Evolutionary conservation across 2,797 vertebrate species (phyloP).

Genomic region (Linurgus olivaceus): DNA sequence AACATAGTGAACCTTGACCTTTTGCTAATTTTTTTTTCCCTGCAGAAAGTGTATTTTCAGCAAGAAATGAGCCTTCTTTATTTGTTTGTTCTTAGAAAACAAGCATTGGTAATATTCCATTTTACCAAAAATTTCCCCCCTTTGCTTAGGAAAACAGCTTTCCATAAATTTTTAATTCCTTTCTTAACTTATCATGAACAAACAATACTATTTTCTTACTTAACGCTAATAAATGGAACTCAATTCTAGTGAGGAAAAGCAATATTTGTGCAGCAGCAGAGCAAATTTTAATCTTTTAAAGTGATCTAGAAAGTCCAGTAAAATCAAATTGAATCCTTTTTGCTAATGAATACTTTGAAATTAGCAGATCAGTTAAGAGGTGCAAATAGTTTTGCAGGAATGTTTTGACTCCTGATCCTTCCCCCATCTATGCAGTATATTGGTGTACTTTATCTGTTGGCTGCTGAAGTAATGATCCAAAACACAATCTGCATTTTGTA

Average conservation of each 20-base stretch:
- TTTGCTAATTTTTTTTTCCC: not conserved
- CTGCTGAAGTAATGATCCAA: not conserved
- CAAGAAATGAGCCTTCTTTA: not conserved
- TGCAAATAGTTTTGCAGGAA: not conserved
- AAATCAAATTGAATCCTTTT: not conserved
- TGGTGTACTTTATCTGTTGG: not conserved
- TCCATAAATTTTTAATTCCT: not conserved
- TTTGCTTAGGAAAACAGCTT: not conserved
- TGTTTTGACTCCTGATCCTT: not conserved
- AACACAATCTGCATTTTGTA: not conserved
- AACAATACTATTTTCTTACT: not conserved
- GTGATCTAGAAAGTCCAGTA: not conserved
- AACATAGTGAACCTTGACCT: not conserved
- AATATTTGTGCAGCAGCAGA: not conserved
- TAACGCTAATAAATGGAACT: not conserved
- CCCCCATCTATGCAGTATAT: not conserved
- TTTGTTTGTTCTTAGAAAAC: not conserved
- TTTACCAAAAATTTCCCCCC: fast-evolving
- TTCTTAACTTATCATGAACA: not conserved
- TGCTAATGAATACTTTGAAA: not conserved
- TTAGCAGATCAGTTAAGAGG: not conserved
- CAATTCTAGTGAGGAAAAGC: not conserved
- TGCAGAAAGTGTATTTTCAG: not conserved
- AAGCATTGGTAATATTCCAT: not conserved
- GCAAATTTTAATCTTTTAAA: not conserved